A percentile compares a stretch with the other conserved stretches of the same genome.
Evolutionary conservation across 2,797 vertebrate genomes (phyloP).

Genomic region (Danio tinwini): DNA sequence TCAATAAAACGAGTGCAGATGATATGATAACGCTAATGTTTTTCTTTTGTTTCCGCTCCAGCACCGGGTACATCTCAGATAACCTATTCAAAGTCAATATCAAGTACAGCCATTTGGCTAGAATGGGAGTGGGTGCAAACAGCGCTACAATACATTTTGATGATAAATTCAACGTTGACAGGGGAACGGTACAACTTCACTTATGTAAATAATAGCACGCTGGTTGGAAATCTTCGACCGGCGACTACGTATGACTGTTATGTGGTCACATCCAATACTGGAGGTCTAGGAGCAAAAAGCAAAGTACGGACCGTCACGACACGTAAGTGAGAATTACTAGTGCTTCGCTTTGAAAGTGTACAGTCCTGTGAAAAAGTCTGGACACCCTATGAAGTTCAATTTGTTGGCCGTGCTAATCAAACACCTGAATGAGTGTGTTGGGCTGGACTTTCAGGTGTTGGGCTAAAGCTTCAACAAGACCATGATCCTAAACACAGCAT

Average conservation of each 20-base stretch:
- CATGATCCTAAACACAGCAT: no score
- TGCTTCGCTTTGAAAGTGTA: neutral
- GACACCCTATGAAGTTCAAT: no score
- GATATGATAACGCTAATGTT: constrained; percentile 16
- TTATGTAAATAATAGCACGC: constrained; percentile 43
- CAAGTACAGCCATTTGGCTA: constrained; percentile 71
- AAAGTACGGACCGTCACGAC: constrained; percentile 74
- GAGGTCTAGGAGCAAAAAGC: constrained; percentile 71
- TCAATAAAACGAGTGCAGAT: constrained; percentile 10
- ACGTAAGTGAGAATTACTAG: constrained; percentile 68
- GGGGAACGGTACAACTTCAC: constrained; percentile 58
- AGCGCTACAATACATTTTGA: constrained; percentile 67
- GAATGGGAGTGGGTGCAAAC: constrained; percentile 70
- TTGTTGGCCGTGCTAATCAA: no score
- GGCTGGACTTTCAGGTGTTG: no score
- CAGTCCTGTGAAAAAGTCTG: no score
- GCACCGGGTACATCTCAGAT: constrained; percentile 77
- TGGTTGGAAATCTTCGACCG: constrained; percentile 66
- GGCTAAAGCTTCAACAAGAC: no score
- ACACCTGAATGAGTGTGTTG: no score
- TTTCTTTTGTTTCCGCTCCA: constrained; percentile 49
- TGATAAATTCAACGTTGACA: constrained; percentile 54
- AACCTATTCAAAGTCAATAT: constrained; percentile 53
- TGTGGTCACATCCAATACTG: constrained; percentile 72
- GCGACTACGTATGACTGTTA: constrained; percentile 71